Conservation (phyloP, 1,140 invertebrate species). For the Drosophila mauritiana region DNA sequence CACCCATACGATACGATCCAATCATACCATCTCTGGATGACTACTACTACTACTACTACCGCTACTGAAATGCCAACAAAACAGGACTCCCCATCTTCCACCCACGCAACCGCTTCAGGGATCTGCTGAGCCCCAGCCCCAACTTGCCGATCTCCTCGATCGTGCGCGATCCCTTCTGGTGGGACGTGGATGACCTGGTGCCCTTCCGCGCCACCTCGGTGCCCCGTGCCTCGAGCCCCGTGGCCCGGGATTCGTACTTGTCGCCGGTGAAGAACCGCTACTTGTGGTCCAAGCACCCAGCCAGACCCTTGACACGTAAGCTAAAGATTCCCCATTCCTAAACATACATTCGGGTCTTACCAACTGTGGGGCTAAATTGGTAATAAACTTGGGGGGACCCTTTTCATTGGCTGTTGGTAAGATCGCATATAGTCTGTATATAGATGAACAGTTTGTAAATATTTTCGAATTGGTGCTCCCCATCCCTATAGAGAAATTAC, state of each 20-base stretch:
- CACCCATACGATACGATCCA: conserved; percentile 26
- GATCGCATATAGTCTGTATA: conserved; percentile 24
- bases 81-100: conserved; percentile 89
- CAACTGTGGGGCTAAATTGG: conserved; percentile 12
- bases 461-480: conserved; percentile 19
- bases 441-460: conserved; percentile 41
- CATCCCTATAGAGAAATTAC: conserved; percentile 1
- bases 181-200: conserved; percentile 91
- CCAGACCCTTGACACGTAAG: conserved; percentile 90
- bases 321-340: background rate
- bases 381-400: background rate
- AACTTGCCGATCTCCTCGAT: conserved; percentile 91
- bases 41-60: conserved; percentile 9
- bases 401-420: conserved; percentile 19
- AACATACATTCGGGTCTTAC: conserved; percentile 11
- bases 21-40: conserved; percentile 33
- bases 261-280: conserved; percentile 94
- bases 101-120: conserved; percentile 89
- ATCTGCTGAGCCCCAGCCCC: conserved; percentile 91
- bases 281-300: conserved; percentile 94
- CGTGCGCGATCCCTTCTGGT: conserved; percentile 94
- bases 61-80: conserved; percentile 66
- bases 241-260: conserved; percentile 93
- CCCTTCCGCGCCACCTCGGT: conserved; percentile 88
- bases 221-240: conserved; percentile 87